These are phyloP conservation scores for Notothenia rossii DNA, from an alignment of 2,113 vertebrate species.

Conservation along the genomic window DNA sequence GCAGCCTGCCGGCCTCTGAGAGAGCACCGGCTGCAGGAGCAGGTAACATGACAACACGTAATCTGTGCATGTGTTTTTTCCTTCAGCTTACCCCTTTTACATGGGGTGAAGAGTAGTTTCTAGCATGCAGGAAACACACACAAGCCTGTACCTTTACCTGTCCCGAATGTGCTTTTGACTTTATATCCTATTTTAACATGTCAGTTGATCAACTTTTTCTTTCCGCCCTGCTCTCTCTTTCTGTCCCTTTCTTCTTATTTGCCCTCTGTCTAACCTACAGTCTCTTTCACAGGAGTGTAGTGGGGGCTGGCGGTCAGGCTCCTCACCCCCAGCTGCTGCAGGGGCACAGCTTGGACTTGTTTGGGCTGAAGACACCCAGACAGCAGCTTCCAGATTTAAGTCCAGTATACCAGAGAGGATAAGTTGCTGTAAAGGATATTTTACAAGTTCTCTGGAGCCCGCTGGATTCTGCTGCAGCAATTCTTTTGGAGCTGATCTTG, in stretches of 20 bases:
- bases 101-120: background rate
- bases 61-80: constrained; percentile 1
- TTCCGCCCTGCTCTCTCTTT: background rate
- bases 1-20: constrained; percentile 53
- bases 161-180: background rate
- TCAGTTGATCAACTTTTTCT: constrained; percentile 23
- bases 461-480: constrained; percentile 56
- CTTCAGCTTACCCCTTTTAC: background rate
- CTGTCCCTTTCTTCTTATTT: constrained; percentile 15
- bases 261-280: constrained; percentile 65
- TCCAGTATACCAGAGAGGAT: constrained; percentile 1
- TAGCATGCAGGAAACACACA: constrained; percentile 15
- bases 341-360: constrained; percentile 24
- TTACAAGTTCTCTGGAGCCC: background rate
- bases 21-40: constrained; percentile 53
- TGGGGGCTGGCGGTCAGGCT: constrained; percentile 25
- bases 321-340: constrained; percentile 5
- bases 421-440: constrained; percentile 17
- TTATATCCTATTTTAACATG: background rate
- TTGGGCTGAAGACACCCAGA: constrained; percentile 22
- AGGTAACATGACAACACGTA: constrained; percentile 56
- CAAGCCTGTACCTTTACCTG: constrained; percentile 15
- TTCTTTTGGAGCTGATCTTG: constrained; percentile 57
- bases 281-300: constrained; percentile 33
- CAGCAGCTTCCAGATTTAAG: constrained; percentile 20